phyloP scores from a whole-genome alignment of 2,888 invertebrate genomes.

The Pogonocherus hispidulus region DNA sequence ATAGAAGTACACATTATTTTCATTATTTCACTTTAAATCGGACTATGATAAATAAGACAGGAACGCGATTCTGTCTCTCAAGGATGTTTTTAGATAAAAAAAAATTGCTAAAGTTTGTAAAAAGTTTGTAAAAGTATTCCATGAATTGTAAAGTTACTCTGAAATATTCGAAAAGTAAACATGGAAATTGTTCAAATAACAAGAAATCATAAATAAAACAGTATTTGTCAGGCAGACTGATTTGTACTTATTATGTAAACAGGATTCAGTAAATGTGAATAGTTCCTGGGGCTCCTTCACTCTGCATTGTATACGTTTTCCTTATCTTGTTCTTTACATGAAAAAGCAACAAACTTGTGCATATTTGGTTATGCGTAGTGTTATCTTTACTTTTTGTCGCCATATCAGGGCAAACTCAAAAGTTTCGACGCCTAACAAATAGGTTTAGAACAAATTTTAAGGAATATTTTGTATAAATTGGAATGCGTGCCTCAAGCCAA shows the following conservation, averaged over 20 bases:
- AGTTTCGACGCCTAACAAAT: conserved; percentile 26
- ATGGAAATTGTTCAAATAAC: conserved; percentile 43
- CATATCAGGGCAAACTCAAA: conserved; percentile 19
- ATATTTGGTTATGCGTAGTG: conserved; percentile 30
- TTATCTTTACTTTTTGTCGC: conserved; percentile 30
- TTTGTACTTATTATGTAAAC: conserved; percentile 57
- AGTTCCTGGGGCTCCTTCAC: conserved; percentile 49
- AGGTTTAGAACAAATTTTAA: conserved; percentile 28
- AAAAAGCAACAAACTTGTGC: conserved; percentile 38
- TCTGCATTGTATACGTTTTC: conserved; percentile 35
- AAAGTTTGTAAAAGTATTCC: too few species aligned
- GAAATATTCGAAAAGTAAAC: conserved; percentile 37
- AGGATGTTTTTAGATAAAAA: background rate
- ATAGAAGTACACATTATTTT: too few species aligned
- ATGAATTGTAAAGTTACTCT: conserved; percentile 7
- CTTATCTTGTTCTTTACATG: conserved; percentile 43
- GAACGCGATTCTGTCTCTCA: background rate
- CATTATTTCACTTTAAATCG: too few species aligned
- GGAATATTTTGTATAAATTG: conserved; percentile 20
- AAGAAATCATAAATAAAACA: conserved; percentile 56
- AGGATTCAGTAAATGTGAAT: conserved; percentile 39
- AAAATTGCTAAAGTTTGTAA: too few species aligned
- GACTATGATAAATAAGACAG: too few species aligned
- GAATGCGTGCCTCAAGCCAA: conserved; percentile 7
- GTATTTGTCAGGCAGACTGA: conserved; percentile 51